Evolutionary conservation across 1,140 invertebrate genomes (phyloP), one percentile per base, ranked within the genome.

Genomic region (Polypedilum pembai): DNA sequence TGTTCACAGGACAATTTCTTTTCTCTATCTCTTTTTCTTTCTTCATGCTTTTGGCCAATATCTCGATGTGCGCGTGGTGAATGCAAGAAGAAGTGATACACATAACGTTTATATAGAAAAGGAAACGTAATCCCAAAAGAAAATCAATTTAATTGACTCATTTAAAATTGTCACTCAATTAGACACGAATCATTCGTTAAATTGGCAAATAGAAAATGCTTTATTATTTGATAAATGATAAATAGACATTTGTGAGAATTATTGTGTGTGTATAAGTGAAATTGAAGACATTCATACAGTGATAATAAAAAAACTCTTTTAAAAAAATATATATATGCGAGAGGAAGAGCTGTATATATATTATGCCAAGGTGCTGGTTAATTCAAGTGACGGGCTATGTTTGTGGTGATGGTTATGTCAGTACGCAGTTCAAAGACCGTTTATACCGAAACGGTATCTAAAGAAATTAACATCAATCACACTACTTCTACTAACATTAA

Each of bases 331-430:
- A 12, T n/a, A 56, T 45, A 45, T 56, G 12, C 12, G n/a, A n/a
- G 12, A 56, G 15, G n/a, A 56, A 15, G n/a, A n/a, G 12, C 15
- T n/a, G 12, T n/a, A 56, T n/a, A n/a, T 56, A 69, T 69, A 69
- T 69, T 69, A 69, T 69, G 65, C 65, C 65, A 69, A 69, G 65
- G 17, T 69, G 65, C 65, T 69, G 65, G 65, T 69, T 69, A 18
- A 69, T 18, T 8, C n/a, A 69, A 69, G 65, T 69, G 18, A 69
- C 65, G 65, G 65, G 65, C 65, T 69, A 69, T 69, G 65, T 69
- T 69, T 69, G 65, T 69, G 45, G 45, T 56, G 65, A 69, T 69
- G 65, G 65, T 69, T 69, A 69, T 69, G 65, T 69, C 65, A 69
- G 65, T 69, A 18, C 65, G 65, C 65, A 69, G 65, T 18, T 69